Percentiles rank a stretch among this genome's conserved stretches.
Evolutionary conservation across 2,113 vertebrate genomes (phyloP).

Genomic region (Syngnathus scovelli): DNA sequence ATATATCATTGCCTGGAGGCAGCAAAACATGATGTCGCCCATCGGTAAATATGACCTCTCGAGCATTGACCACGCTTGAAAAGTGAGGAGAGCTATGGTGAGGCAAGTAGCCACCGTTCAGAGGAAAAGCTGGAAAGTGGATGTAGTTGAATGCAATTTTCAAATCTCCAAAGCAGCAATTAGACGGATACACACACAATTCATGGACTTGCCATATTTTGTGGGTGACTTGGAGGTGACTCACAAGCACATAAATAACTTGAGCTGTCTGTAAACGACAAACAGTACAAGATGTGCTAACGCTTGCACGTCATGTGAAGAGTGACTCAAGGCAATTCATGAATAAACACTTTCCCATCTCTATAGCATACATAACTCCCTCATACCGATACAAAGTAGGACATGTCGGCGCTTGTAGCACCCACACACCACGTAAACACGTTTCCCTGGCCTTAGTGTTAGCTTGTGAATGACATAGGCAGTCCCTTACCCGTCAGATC

Average conservation of each 20-base stretch:
- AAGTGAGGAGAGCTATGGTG: too few relatives aligned
- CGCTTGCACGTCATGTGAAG: constrained; percentile 12
- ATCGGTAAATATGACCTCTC: too few relatives aligned
- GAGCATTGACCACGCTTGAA: too few relatives aligned
- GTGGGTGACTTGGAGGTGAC: constrained; percentile 14
- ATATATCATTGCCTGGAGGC: constrained; percentile 80
- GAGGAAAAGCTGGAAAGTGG: neutral
- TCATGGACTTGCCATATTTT: neutral
- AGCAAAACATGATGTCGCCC: neutral
- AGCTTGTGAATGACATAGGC: neutral
- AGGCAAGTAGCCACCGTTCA: too few relatives aligned
- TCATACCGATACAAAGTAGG: neutral
- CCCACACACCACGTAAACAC: constrained; percentile 8
- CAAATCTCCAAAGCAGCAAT: too few relatives aligned
- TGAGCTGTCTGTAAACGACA: constrained; percentile 1
- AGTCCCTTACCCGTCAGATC: constrained; percentile 76
- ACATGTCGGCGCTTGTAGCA: constrained; percentile 22
- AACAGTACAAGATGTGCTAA: neutral
- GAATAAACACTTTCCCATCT: constrained; percentile 30
- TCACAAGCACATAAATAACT: constrained; percentile 11
- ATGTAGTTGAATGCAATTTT: too few relatives aligned
- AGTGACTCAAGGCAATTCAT: constrained; percentile 10
- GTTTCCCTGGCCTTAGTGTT: neutral
- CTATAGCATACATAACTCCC: neutral
- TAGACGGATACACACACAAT: too few relatives aligned